These are phyloP conservation scores for Hydropotes inermis DNA, from an alignment of 2,113 vertebrate species.

Conservation along the genomic window DNA sequence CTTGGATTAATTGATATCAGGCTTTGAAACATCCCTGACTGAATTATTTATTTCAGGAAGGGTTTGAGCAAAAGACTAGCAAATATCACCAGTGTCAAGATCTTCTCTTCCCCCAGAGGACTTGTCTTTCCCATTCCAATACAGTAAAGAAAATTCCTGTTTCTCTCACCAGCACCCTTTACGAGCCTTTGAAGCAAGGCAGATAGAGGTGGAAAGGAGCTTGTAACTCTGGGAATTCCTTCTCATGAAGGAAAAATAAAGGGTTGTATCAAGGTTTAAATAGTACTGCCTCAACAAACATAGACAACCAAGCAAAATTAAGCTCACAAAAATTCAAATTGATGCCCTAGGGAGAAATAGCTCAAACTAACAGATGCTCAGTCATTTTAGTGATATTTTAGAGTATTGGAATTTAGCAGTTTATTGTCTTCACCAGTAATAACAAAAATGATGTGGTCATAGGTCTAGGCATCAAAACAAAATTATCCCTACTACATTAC, in stretches of 20 bases:
- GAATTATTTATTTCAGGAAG: not conserved
- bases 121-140: not conserved
- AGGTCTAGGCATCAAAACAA: conserved; percentile 28
- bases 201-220: not conserved
- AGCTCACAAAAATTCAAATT: conserved; percentile 21
- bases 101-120: not conserved
- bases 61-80: not conserved
- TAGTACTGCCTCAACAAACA: not conserved
- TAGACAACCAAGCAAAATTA: conserved; percentile 16
- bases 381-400: conserved; percentile 1
- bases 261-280: not conserved
- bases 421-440: conserved; percentile 31
- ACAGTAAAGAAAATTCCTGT: not conserved
- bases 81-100: not conserved
- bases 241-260: not conserved
- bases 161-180: not conserved
- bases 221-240: not conserved
- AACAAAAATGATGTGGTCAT: not conserved
- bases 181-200: not conserved
- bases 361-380: conserved; percentile 30
- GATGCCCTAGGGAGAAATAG: not conserved
- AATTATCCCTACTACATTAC: conserved; percentile 27
- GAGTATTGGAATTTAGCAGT: conserved; percentile 25
- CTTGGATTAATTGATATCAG: not conserved
- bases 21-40: not conserved